phyloP scores from a whole-genome alignment of 2,113 vertebrate genomes.

The Clarias gariepinus region DNA sequence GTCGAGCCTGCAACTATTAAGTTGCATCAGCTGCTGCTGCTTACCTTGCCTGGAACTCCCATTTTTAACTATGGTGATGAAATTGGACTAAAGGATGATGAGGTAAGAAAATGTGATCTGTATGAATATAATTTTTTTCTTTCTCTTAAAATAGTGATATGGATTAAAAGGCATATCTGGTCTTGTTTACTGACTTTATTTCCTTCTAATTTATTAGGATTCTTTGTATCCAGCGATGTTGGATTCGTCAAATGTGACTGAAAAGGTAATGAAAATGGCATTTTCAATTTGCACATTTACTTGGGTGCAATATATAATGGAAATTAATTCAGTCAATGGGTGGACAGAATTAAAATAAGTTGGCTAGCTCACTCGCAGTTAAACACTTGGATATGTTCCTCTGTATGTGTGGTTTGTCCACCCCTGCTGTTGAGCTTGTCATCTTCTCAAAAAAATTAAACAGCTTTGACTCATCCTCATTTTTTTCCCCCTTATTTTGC shows the following conservation, averaged over 20 bases:
- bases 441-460: not conserved
- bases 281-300: not conserved
- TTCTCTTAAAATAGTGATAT: not conserved
- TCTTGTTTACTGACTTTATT: slow-evolving; percentile 1
- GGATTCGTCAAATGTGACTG: slow-evolving; percentile 52
- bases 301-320: not conserved
- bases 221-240: slow-evolving; percentile 67
- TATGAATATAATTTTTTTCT: not conserved
- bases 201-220: slow-evolving; percentile 39
- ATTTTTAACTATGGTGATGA: slow-evolving; percentile 83
- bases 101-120: slow-evolving; percentile 53
- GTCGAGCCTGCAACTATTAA: slow-evolving; percentile 56
- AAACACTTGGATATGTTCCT: not conserved
- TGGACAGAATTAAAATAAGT: not conserved
- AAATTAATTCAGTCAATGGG: not conserved
- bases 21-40: slow-evolving; percentile 76
- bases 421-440: not conserved
- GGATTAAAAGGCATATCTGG: not conserved
- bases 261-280: slow-evolving; percentile 57
- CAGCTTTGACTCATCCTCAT: not conserved
- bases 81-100: slow-evolving; percentile 71
- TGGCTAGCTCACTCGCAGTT: not conserved
- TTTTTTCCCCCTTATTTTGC: not conserved
- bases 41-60: slow-evolving; percentile 82
- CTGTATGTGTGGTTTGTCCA: not conserved